phyloP scores from a whole-genome alignment of 2,888 invertebrate genomes.

The Caenorhabditis panamensis region DNA sequence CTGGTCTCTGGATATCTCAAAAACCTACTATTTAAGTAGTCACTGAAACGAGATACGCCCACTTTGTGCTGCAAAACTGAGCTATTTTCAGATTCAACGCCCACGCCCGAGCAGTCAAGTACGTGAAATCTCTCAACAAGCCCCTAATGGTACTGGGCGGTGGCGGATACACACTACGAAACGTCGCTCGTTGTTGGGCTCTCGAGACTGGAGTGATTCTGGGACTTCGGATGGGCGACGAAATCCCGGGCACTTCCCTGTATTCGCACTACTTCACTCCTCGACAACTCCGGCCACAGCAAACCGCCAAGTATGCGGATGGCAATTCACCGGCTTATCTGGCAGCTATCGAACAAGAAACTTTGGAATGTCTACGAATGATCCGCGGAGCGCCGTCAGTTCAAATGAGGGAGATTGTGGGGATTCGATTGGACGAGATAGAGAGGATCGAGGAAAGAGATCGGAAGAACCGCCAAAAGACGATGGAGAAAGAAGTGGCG shows the following conservation, averaged over 20 bases:
- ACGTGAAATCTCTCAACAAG: constrained; percentile 92
- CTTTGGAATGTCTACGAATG: constrained; percentile 36
- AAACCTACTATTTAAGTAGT: too few relatives aligned
- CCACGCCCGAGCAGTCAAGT: constrained; percentile 91
- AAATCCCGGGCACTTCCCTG: constrained; percentile 86
- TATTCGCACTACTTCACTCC: constrained; percentile 59
- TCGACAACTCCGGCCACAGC: constrained; percentile 10
- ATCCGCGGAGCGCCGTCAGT: constrained; percentile 87
- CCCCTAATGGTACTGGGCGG: constrained; percentile 93
- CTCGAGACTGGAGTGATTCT: constrained; percentile 96
- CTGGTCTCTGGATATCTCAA: constrained; percentile 83
- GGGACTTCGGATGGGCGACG: constrained; percentile 93
- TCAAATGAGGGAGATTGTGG: constrained; percentile 88
- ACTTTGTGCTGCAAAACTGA: too few relatives aligned
- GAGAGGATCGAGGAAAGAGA: constrained; percentile 52
- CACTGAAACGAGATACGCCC: too few relatives aligned
- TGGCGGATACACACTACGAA: constrained; percentile 92
- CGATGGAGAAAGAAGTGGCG: constrained; percentile 20
- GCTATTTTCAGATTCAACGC: constrained; percentile 75
- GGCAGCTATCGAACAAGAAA: constrained; percentile 20
- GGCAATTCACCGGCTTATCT: constrained; percentile 30
- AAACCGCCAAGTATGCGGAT: constrained; percentile 7
- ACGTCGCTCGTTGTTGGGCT: constrained; percentile 99
- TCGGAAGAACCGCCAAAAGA: background rate
- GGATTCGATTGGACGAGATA: constrained; percentile 37